Evolutionary conservation across 2,888 invertebrate species (phyloP).

Genomic region (Strigamia maritima): DNA sequence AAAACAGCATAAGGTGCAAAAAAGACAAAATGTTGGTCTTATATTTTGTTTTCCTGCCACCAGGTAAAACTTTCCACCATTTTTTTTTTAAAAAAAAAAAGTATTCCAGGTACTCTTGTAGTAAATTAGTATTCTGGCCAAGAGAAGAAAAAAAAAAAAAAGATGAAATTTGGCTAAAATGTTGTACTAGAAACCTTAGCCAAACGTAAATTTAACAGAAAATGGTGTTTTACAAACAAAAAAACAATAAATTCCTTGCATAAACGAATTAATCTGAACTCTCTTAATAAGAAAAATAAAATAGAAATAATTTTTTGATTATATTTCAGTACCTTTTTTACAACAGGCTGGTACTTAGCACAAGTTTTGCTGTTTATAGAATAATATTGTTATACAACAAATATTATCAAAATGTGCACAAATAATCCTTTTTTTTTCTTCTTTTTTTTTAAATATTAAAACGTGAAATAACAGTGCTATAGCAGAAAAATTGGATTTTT

Average conservation of each 20-base stretch:
- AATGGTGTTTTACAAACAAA: neutral
- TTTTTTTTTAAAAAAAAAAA: slow-evolving; percentile 20
- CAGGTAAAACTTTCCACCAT: slow-evolving; percentile 20
- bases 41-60: slow-evolving; percentile 20
- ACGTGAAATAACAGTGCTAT: slow-evolving; percentile 21
- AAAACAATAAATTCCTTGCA: neutral
- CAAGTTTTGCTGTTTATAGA: slow-evolving; percentile 7
- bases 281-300: neutral
- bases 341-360: slow-evolving; percentile 28
- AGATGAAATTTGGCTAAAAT: neutral
- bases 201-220: neutral
- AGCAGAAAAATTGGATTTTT: neutral
- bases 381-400: slow-evolving; percentile 11
- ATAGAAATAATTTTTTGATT: neutral
- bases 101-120: slow-evolving; percentile 27
- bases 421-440: slow-evolving; percentile 29
- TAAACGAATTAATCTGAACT: neutral
- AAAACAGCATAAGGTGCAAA: slow-evolving; percentile 7
- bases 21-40: neutral
- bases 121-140: slow-evolving; percentile 29
- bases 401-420: slow-evolving; percentile 27
- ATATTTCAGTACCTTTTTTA: slow-evolving; percentile 25
- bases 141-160: neutral
- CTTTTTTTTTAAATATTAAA: neutral
- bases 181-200: neutral